phyloP scores from a whole-genome alignment of 2,797 vertebrate species.

The Lithobates sylvaticus region DNA sequence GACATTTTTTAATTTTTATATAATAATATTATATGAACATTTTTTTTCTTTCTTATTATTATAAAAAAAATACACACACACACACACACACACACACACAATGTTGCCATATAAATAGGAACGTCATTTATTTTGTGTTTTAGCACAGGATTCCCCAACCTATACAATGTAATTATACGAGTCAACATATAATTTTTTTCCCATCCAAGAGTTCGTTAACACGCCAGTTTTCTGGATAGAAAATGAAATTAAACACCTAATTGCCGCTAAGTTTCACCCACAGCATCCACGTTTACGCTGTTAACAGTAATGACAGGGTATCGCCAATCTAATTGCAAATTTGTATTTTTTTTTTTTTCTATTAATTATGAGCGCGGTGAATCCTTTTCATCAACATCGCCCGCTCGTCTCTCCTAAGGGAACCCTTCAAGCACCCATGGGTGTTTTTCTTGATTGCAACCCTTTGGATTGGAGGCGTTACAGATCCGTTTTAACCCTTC shows the following conservation, averaged over 20 bases:
- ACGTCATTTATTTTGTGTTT: conserved; percentile 6
- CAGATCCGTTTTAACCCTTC: background rate
- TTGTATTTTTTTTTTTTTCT: conserved; percentile 36
- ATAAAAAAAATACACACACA: no score
- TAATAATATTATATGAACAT: no score
- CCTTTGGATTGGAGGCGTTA: background rate
- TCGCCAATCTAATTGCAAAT: conserved; percentile 57
- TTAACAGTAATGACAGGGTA: conserved; percentile 59
- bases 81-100: no score
- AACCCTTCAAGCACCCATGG: conserved; percentile 39
- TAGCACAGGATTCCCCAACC: conserved; percentile 19
- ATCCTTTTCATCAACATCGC: conserved; percentile 44
- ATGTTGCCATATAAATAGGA: no score
- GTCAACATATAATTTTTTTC: conserved; percentile 43
- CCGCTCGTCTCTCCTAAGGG: conserved; percentile 13
- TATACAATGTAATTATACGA: conserved; percentile 49
- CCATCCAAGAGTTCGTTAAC: conserved; percentile 21
- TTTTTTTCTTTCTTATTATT: no score
- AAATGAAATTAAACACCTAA: conserved; percentile 60
- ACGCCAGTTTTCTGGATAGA: conserved; percentile 37
- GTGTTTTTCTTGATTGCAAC: conserved; percentile 10
- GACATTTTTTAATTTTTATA: no score
- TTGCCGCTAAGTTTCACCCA: conserved; percentile 38
- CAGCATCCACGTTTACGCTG: conserved; percentile 40
- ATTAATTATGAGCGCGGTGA: conserved; percentile 51